Base-by-base conservation (phyloP, 35 echinoderm and acorn worm species). In the Apostichopus parvimensis region DNA sequence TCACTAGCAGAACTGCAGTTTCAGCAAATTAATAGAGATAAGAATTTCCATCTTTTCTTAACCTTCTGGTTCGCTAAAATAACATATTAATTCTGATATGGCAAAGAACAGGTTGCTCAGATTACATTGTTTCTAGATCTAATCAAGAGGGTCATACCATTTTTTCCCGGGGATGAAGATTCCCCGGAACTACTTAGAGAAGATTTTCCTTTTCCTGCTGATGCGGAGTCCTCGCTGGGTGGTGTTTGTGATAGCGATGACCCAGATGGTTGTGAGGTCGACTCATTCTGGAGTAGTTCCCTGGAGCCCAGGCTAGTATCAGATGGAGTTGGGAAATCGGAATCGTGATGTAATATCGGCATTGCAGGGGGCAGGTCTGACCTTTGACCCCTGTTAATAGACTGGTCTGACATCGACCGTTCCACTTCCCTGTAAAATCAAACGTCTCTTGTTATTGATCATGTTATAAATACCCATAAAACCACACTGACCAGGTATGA, bases 301-400 rank as follows among this genome's bases (percentile, higher is more conserved):
- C 86, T 77, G 53, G 73, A 64, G 52, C 73, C 85, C 22, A 87
- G 86, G 54, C 54, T 92, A n/a, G 90, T 53, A n/a, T 71, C 76
- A 3, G 85, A 87, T 53, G 92, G 92, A 6, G 92, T 56, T 55
- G 83, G 85, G 8, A 58, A 65, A 8, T 88, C 86, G 6, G 86
- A 66, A 11, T 91, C 89, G 6, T 91, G 89, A 22, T 93, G 91
- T 55, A 99, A 88, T 65, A 99, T 94, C 53, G 97, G 97, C 97
- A 99, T 99, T 12, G 97, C 95, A 56, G 97, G 97, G 26, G 97
- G 95, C 58, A 97, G 95, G 82, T 91, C 95, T 53, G 89, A 91
- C 59, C 25, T 77, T 73, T 79, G 72, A 59, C 53, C 61, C 26
- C 24, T 91, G 22, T 17, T 60, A 7, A 77, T 53, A 59, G 89